Base-by-base conservation (phyloP, 2,797 vertebrate genomes). In the Falco berigora region DNA sequence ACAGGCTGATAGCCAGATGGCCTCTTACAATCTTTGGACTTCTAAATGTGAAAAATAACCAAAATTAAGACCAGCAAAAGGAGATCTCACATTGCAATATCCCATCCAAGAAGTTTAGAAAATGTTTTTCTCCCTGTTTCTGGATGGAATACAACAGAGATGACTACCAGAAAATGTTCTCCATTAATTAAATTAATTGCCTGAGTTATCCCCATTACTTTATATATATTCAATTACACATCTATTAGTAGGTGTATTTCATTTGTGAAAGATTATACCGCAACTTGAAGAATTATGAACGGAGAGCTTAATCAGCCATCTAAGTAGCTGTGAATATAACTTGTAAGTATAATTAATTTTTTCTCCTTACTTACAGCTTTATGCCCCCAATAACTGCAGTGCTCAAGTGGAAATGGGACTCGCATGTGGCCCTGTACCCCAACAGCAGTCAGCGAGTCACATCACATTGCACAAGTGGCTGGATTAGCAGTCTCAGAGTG, bases 301-400 rank as follows among this genome's bases (percentile, higher is more conserved):
- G 75, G 53, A 83, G 78, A 92, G 61, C 68, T 83, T 89, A 93
- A 93, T 96, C 86, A 95, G 53, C 44, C 49, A 64, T 50, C 56
- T 32, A 83, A 90, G 53, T 83, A 86, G 72, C 64, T 80, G 36
- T 64, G 62, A 91, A 88, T 58, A 56, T 30, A 68, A 90, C 88
- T 91, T 94, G 87, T 89, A 89, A 94, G 75, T 94, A 92, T 77
- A 91, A 95, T 90, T 83, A 49, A 18, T 92, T 73, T 95, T 87
- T 89, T 73, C 78, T 76, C 36, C 78, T 80, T 62, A 22, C 19
- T 86, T 58, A 63, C 5, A 67, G 52, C 32, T 91, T 73, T 69
- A 71, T 58, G 32, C 4, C 40, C 49, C 38, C 17, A 75, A 0
- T 71, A 83, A 92, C 36, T 90, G 69, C 49, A 42, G 20, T 10